These are phyloP conservation scores for Cryptocephalus primarius DNA, from an alignment of 2,888 invertebrate genomes.

Conservation along the genomic window DNA sequence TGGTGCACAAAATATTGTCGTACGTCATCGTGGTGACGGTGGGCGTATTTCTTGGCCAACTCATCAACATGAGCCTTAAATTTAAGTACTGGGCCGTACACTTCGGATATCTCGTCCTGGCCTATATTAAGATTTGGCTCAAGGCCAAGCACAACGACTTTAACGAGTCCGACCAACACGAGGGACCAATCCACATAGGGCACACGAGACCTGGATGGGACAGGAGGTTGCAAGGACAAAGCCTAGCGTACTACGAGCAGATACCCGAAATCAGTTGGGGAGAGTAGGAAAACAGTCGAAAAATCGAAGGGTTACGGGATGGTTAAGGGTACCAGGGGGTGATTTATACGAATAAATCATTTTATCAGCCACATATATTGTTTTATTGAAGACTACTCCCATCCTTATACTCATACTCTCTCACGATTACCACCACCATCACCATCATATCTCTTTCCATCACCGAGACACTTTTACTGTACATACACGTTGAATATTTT, in stretches of 20 bases:
- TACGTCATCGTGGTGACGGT: neutral
- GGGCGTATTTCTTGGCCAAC: constrained; percentile 25
- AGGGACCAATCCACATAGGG: too few species aligned
- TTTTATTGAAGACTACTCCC: too few species aligned
- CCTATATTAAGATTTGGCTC: constrained; percentile 60
- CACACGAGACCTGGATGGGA: too few species aligned
- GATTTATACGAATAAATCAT: too few species aligned
- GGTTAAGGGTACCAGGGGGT: too few species aligned
- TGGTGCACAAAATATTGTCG: neutral
- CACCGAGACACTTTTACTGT: neutral
- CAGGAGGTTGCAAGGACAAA: too few species aligned
- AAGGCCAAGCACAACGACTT: constrained; percentile 60
- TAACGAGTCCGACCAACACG: constrained; percentile 37
- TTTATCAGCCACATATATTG: too few species aligned
- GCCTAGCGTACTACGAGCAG: too few species aligned
- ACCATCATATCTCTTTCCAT: neutral
- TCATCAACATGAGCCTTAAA: constrained; percentile 60
- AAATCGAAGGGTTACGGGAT: too few species aligned
- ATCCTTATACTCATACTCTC: neutral
- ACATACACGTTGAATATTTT: neutral
- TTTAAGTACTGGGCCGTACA: constrained; percentile 70
- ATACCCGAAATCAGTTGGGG: too few species aligned
- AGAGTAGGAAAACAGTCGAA: too few species aligned
- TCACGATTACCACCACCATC: neutral
- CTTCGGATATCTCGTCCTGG: constrained; percentile 54